Evolutionary conservation across 2,113 vertebrate species (phyloP), one percentile per base, ranked within the genome.

Genomic region (Oophaga pumilio): DNA sequence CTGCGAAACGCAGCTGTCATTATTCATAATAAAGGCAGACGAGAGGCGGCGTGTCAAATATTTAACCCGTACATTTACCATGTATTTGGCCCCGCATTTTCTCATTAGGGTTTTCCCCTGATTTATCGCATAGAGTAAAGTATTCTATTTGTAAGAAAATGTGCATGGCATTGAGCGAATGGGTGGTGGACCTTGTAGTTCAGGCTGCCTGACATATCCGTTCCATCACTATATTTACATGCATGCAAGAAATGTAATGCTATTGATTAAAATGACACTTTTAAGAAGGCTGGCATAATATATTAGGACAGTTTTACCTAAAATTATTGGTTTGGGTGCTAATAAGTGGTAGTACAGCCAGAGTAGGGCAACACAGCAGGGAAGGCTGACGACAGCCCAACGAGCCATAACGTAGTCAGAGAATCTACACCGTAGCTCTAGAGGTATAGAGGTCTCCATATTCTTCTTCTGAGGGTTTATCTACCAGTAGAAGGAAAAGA

Each of bases 21-120:
- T 50, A 69, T 53, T 64, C 80, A 24, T 82, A 69, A 80, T 59
- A 20, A 60, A 33, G n/a, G 77, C 53, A 80, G 77, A 80, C 24
- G 53, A 33, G 77, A 80, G 56, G 53, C 77, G 20, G 53, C 20
- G 76, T 57, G 77, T 59, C 57, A 80, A 33, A 60, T 80, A 60
- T 80, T 80, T 80, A 80, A 80, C 77, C 71, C 71, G 0, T 50
- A 20, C 0, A 50, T 74, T 43, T 74, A 49, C 17, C 71, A 12
- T 22, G 43, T 9, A 50, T 74, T 74, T 43, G 17, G 71, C 17
- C 43, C 8, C 20, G 69, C 28, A 73, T 73, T 73, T 20, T 20
- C 71, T 49, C 71, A 74, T 74, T 22, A 74, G 20, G 9, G 71
- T 11, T 50, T 74, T 74, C 22, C 49, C 6, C 7, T 74, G 71